These are phyloP conservation scores for Petroica traversi DNA, from an alignment of 2,113 vertebrate species.

Conservation along the genomic window DNA sequence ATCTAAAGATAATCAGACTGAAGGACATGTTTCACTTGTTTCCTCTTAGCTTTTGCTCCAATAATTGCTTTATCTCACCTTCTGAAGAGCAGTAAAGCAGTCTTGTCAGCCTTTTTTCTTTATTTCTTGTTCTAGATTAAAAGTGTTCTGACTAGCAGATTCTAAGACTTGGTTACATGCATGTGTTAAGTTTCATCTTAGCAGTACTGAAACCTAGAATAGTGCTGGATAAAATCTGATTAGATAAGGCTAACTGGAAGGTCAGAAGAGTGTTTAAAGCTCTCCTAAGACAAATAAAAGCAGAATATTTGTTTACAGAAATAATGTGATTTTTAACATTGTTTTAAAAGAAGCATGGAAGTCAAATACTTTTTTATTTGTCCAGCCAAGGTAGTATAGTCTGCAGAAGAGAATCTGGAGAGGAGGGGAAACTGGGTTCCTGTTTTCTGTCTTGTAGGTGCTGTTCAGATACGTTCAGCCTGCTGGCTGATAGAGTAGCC, in stretches of 20 bases:
- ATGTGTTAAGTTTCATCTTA: background rate
- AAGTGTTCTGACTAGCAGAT: background rate
- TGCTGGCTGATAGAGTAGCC: background rate
- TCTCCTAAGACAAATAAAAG: background rate
- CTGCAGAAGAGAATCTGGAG: background rate
- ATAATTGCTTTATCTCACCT: background rate
- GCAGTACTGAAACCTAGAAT: background rate
- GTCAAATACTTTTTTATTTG: background rate
- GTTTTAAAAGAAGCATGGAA: background rate
- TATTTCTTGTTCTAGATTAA: background rate
- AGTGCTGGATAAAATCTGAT: background rate
- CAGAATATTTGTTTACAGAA: background rate
- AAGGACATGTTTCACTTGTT: background rate
- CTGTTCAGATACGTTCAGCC: background rate
- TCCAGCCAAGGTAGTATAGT: background rate
- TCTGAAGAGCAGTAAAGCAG: background rate
- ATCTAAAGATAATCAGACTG: background rate
- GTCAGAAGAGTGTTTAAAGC: background rate
- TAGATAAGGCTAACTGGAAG: background rate
- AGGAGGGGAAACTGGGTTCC: background rate
- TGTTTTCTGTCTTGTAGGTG: background rate
- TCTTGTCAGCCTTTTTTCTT: background rate
- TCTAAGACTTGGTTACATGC: background rate
- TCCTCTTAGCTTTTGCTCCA: background rate
- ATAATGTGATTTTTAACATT: background rate